Evolutionary conservation across 2,113 vertebrate species (phyloP).

Genomic region (Indri indri): DNA sequence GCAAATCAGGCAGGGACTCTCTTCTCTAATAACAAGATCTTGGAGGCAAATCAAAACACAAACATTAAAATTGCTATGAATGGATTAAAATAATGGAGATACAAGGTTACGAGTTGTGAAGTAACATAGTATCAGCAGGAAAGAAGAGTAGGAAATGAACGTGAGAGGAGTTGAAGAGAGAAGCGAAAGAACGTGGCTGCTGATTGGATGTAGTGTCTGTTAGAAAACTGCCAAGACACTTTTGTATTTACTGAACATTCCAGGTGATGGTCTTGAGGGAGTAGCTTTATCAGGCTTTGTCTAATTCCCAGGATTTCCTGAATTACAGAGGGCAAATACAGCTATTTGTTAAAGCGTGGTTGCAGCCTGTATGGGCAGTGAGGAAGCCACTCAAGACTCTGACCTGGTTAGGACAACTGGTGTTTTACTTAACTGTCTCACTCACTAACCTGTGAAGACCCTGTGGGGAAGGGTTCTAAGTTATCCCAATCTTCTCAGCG

Average conservation of each 20-base stretch:
- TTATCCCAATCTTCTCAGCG: background rate
- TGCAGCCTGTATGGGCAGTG: background rate
- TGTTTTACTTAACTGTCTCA: background rate
- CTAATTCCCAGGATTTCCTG: background rate
- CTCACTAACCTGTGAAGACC: background rate
- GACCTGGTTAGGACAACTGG: background rate
- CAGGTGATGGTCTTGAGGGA: background rate
- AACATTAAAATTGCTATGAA: background rate
- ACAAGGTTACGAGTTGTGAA: background rate
- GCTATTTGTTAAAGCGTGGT: background rate
- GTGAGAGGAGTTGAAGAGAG: background rate
- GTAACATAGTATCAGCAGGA: background rate
- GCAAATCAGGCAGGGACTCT: background rate
- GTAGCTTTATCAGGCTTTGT: background rate
- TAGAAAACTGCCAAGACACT: background rate
- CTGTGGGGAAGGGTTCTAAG: background rate
- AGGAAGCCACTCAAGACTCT: background rate
- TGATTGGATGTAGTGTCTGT: background rate
- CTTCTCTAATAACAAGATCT: background rate
- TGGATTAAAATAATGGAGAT: background rate
- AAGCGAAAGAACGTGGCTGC: background rate
- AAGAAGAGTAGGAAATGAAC: background rate
- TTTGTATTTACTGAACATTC: background rate
- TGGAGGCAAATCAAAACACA: background rate
- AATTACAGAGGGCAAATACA: background rate